A percentile compares a stretch with the other conserved stretches of the same genome.
These are phyloP conservation scores for Tyria jacobaeae DNA, from an alignment of 2,888 invertebrate genomes.

Conservation along the genomic window DNA sequence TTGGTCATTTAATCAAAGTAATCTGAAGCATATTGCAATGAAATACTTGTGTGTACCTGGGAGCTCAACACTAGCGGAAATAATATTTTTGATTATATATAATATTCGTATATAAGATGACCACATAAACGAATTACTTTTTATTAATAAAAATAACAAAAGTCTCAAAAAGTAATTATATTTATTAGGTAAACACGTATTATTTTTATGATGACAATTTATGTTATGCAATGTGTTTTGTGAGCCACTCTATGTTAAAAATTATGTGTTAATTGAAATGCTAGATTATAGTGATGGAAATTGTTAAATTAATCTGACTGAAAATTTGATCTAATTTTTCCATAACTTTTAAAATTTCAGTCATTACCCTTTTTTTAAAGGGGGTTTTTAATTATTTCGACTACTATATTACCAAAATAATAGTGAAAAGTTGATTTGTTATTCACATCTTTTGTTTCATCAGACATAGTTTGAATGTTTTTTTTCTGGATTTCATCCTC, in stretches of 20 bases:
- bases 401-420: constrained; percentile 18
- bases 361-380: constrained; percentile 15
- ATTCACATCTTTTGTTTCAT: too few relatives aligned
- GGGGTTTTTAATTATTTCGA: constrained; percentile 18
- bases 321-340: too few relatives aligned
- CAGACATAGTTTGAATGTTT: too few relatives aligned
- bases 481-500: too few relatives aligned
- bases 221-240: too few relatives aligned
- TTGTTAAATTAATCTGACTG: constrained; percentile 11
- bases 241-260: too few relatives aligned
- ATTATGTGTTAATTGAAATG: too few relatives aligned
- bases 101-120: background rate
- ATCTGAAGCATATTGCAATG: background rate
- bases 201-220: too few relatives aligned
- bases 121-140: too few relatives aligned
- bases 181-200: too few relatives aligned
- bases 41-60: background rate
- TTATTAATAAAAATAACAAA: too few relatives aligned
- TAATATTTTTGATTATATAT: background rate
- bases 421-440: constrained; percentile 15
- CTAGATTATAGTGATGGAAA: constrained; percentile 1
- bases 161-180: too few relatives aligned
- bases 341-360: constrained; percentile 17
- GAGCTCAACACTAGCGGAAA: background rate
- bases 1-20: background rate